Evolutionary conservation across 2,888 invertebrate species (phyloP).

Genomic region (Rambutsinella grinnellia): DNA sequence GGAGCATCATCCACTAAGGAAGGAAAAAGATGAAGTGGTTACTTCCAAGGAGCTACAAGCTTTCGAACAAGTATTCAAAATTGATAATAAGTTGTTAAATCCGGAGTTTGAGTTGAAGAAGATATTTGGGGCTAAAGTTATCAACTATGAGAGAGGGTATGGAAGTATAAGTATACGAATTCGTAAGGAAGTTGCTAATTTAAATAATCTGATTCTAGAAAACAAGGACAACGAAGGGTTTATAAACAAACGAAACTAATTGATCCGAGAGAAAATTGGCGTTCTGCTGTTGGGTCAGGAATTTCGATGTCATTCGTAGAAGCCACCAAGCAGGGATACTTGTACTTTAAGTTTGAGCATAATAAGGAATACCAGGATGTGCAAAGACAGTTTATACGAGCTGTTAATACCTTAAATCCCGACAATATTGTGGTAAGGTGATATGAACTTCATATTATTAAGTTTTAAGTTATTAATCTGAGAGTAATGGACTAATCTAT

Average conservation of each 20-base stretch:
- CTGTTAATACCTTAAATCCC: conserved; percentile 83
- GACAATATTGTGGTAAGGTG: conserved; percentile 79
- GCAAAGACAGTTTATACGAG: conserved; percentile 81
- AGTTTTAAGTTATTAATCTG: background rate
- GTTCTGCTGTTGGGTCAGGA: conserved; percentile 77
- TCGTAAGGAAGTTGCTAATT: background rate
- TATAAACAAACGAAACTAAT: conserved; percentile 74
- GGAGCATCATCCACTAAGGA: conserved; percentile 69
- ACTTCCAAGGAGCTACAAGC: conserved; percentile 63
- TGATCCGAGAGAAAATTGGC: conserved; percentile 80
- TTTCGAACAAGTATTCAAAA: conserved; percentile 73
- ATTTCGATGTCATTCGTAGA: conserved; percentile 79
- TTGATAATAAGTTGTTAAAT: conserved; percentile 81
- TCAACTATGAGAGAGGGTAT: conserved; percentile 77
- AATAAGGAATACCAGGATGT: conserved; percentile 80
- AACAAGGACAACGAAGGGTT: conserved; percentile 63
- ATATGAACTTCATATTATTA: conserved; percentile 12
- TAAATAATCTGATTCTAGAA: conserved; percentile 59
- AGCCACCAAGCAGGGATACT: conserved; percentile 71
- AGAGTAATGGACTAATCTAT: no score
- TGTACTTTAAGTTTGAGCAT: conserved; percentile 83
- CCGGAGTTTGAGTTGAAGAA: conserved; percentile 84
- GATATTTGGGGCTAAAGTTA: conserved; percentile 84
- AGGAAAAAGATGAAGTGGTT: conserved; percentile 66
- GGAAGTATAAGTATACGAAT: no score